Evolutionary conservation across 2,797 vertebrate genomes (phyloP).

Genomic region (Microctenopoma stevenorrisi): DNA sequence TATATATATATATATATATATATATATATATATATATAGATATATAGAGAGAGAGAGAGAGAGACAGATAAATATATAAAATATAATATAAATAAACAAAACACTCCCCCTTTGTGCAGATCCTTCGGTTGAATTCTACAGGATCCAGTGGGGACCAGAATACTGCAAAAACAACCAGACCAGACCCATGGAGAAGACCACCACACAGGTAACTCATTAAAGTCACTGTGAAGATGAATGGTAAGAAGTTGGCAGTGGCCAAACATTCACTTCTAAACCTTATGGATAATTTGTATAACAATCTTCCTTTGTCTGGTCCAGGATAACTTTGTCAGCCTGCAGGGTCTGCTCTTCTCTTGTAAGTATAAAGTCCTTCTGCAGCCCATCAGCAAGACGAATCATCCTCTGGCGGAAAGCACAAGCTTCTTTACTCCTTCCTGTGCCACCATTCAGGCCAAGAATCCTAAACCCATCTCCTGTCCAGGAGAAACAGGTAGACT

Average conservation of each 20-base stretch:
- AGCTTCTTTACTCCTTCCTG: slow-evolving; percentile 91
- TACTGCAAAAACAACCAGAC: slow-evolving; percentile 86
- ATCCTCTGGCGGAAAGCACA: slow-evolving; percentile 79
- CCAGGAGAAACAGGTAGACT: slow-evolving; percentile 81
- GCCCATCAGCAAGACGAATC: slow-evolving; percentile 79
- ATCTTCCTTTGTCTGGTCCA: slow-evolving; percentile 47
- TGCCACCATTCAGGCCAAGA: slow-evolving; percentile 87
- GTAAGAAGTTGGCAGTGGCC: too few relatives aligned
- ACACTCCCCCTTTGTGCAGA: slow-evolving; percentile 28
- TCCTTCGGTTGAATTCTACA: slow-evolving; percentile 80
- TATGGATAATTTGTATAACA: neutral
- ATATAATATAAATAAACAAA: too few relatives aligned
- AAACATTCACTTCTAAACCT: neutral
- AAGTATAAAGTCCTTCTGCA: slow-evolving; percentile 92
- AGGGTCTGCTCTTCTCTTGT: slow-evolving; percentile 89
- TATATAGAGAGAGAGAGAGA: too few relatives aligned
- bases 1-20: too few relatives aligned
- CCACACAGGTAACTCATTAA: slow-evolving; percentile 82
- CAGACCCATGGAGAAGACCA: slow-evolving; percentile 75
- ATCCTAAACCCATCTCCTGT: slow-evolving; percentile 81
- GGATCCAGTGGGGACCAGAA: slow-evolving; percentile 89
- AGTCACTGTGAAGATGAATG: neutral
- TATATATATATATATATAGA: too few relatives aligned
- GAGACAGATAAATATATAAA: too few relatives aligned
- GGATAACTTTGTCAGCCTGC: slow-evolving; percentile 89